These are phyloP conservation scores for Cinara cedri DNA, from an alignment of 2,888 invertebrate species.

Conservation along the genomic window DNA sequence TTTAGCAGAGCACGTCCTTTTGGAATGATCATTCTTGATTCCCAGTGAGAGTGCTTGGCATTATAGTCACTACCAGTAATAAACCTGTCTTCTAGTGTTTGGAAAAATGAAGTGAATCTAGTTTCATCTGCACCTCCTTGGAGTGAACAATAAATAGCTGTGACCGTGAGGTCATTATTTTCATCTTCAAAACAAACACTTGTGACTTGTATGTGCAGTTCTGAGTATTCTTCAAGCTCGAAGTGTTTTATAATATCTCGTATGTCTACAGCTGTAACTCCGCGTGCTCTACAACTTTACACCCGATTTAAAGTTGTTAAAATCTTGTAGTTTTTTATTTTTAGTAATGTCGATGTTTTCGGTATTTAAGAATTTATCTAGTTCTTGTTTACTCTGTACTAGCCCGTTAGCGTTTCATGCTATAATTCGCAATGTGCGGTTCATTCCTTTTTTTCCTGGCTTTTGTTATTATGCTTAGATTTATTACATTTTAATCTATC, in stretches of 20 bases:
- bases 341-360: conserved; percentile 9
- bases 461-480: conserved; percentile 6
- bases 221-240: too few relatives aligned
- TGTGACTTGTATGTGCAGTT: conserved; percentile 6
- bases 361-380: conserved; percentile 15
- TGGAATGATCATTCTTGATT: too few relatives aligned
- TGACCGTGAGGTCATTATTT: neutral
- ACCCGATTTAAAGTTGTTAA: neutral
- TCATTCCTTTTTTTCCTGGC: too few relatives aligned
- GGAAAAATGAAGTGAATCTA: conserved; percentile 6
- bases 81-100: neutral
- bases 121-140: neutral
- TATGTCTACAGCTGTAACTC: too few relatives aligned
- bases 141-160: conserved; percentile 23
- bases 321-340: conserved; percentile 3
- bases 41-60: too few relatives aligned
- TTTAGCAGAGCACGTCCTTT: too few relatives aligned
- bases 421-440: too few relatives aligned
- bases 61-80: neutral
- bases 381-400: too few relatives aligned
- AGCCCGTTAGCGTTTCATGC: too few relatives aligned
- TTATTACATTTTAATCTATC: too few relatives aligned
- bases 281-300: neutral
- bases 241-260: too few relatives aligned
- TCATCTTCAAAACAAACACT: neutral